phyloP scores from a whole-genome alignment of 2,113 vertebrate genomes.

The Drymodes brunneopygia region DNA sequence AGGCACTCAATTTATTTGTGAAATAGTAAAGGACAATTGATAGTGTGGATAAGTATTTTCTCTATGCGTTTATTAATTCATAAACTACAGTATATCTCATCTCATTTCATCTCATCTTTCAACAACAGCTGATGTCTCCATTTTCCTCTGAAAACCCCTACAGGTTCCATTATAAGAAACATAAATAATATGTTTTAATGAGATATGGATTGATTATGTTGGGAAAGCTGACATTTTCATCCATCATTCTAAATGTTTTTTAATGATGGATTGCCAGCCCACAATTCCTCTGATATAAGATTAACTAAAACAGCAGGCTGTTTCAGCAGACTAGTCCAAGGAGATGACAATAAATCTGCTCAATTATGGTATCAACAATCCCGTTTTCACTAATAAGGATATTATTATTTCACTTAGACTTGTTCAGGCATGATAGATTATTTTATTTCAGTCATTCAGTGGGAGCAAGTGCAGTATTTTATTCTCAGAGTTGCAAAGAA shows the following conservation, averaged over 20 bases:
- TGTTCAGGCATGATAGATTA: constrained; percentile 95
- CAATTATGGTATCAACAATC: constrained; percentile 92
- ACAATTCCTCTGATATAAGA: constrained; percentile 92
- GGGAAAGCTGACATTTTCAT: constrained; percentile 89
- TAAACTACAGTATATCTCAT: constrained; percentile 88
- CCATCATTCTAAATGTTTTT: constrained; percentile 95
- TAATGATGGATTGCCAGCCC: constrained; percentile 93
- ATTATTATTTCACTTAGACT: constrained; percentile 99
- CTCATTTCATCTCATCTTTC: constrained; percentile 87
- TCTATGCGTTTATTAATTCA: constrained; percentile 89
- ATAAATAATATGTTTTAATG: constrained; percentile 97
- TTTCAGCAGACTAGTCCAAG: constrained; percentile 85
- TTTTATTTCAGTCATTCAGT: constrained; percentile 92
- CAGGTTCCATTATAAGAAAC: constrained; percentile 88
- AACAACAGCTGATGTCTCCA: constrained; percentile 86
- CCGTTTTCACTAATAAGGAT: constrained; percentile 92
- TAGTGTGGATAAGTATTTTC: constrained; percentile 79
- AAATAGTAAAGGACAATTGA: constrained; percentile 75
- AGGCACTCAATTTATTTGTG: constrained; percentile 69
- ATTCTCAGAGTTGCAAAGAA: constrained; percentile 70
- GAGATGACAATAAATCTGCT: constrained; percentile 92
- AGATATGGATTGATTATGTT: constrained; percentile 96
- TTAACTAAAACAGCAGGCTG: constrained; percentile 94
- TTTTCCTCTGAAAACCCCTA: constrained; percentile 74
- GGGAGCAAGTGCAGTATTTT: constrained; percentile 81